Base-by-base conservation (phyloP, 2,113 vertebrate species). In the Bubo scandiacus region DNA sequence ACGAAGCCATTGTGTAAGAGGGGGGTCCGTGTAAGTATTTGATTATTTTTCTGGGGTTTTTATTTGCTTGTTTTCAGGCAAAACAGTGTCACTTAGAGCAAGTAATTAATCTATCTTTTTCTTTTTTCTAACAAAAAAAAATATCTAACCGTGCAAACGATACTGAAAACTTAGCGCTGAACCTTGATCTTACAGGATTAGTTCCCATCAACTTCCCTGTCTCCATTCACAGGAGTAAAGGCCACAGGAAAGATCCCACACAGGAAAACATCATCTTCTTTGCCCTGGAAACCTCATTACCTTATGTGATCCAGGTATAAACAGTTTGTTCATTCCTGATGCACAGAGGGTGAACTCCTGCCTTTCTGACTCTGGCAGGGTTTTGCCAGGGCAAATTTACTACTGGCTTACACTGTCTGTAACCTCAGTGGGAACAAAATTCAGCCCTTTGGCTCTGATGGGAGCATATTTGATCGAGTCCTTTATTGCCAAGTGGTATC, bases 401-500 rank as follows among this genome's bases (percentile, higher is more conserved):
- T 88, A 34, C 90, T 92, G 89, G 65, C 58, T 92, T 79, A 36
- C 65, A 81, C 82, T 21, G 9, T 70, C 38, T 51, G 77, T 81
- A 95, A 73, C 88, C 74, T 84, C 85, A 54, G 52, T 36, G 55
- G 66, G 77, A 94, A 92, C 70, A 87, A 94, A 96, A 86, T 86
- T 82, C 68, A 88, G 63, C 96, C 94, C 85, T 84, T 91, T 34
- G 94, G 90, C 81, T 94, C 75, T 85, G 70, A 91, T 38, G 81
- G 68, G 77, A 95, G 90, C 71, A 52, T 66, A 88, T 94, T 96
- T 94, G 93, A 92, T 95, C 88, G 89, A 18, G 34, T 90, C 80
- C 77, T 96, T 96, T 95, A 93, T 75, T 95, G 91, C 96, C 71
- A 19, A 91, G 89, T 54, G 61, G 71, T 77, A 93, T 96, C 96